Conservation (phyloP, 2,797 vertebrate species). For the Hypotaenidia okinawae region DNA sequence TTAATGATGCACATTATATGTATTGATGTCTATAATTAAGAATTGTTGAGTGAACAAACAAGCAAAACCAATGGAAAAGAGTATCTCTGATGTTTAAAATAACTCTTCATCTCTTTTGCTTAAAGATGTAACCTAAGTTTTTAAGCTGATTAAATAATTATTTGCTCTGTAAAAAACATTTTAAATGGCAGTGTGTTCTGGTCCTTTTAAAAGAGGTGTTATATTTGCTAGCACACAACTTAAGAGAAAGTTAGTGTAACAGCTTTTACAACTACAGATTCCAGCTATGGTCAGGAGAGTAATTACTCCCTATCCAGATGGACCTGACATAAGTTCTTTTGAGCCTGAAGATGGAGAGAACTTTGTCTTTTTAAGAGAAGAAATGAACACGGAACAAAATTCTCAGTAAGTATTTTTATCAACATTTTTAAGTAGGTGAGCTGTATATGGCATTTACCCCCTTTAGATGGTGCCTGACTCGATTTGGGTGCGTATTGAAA, state of each 20-base stretch:
- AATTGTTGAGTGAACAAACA: not conserved
- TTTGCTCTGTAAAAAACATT: not conserved
- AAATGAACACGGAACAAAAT: constrained; percentile 81
- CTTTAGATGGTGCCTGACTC: not conserved
- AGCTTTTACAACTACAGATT: constrained; percentile 80
- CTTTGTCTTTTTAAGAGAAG: constrained; percentile 80
- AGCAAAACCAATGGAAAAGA: not conserved
- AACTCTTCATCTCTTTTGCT: not conserved
- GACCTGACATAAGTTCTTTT: constrained; percentile 91
- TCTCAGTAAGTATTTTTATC: constrained; percentile 79
- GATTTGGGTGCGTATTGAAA: not conserved
- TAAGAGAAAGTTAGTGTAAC: not conserved
- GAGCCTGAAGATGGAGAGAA: constrained; percentile 85
- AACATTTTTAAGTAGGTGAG: not conserved
- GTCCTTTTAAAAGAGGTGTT: not conserved
- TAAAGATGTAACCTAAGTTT: not conserved
- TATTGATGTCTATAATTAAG: not conserved
- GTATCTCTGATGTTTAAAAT: not conserved
- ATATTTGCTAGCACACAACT: not conserved
- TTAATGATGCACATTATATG: not conserved
- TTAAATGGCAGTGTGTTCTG: rapidly evolving
- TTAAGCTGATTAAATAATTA: not conserved
- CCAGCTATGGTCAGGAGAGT: constrained; percentile 93
- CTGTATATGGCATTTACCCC: not conserved
- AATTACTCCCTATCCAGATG: constrained; percentile 91